A percentile compares a stretch with the other conserved stretches of the same genome.
phyloP scores from a whole-genome alignment of 2,113 vertebrate genomes.

The Perccottus glenii region DNA sequence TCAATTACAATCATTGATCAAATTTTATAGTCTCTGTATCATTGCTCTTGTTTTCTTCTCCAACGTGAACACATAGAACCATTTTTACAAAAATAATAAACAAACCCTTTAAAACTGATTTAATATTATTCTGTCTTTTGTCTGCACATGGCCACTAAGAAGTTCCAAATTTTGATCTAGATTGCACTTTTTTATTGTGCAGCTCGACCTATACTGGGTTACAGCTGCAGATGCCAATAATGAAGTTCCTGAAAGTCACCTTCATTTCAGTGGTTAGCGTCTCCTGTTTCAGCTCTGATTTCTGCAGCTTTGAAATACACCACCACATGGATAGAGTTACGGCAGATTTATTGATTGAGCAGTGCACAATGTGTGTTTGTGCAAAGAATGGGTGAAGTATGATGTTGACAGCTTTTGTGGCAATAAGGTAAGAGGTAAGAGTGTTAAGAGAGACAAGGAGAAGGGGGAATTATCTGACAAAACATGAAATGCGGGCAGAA shows the following conservation, averaged over 20 bases:
- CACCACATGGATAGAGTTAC: constrained; percentile 34
- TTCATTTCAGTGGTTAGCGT: constrained; percentile 54
- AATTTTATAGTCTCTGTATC: no score
- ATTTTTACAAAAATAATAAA: no score
- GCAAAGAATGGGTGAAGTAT: constrained; percentile 24
- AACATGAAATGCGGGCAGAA: constrained; percentile 55
- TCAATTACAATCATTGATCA: no score
- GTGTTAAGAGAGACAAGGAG: constrained; percentile 37
- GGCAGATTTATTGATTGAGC: constrained; percentile 46
- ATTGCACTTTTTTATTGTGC: no score
- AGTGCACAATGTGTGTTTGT: constrained; percentile 9
- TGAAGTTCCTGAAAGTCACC: constrained; percentile 75
- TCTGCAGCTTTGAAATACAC: constrained; percentile 55
- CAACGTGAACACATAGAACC: no score
- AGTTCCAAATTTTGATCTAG: no score
- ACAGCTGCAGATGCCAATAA: neutral
- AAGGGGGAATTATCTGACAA: constrained; percentile 32
- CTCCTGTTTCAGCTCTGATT: constrained; percentile 70
- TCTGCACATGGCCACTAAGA: no score
- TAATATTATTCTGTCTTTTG: no score
- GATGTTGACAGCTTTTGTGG: constrained; percentile 35
- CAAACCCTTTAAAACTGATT: no score
- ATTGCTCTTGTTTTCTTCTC: no score
- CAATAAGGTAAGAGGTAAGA: constrained; percentile 1
- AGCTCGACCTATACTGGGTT: neutral